Base-by-base conservation (phyloP, 2,113 vertebrate species). In the Engystomops pustulosus region DNA sequence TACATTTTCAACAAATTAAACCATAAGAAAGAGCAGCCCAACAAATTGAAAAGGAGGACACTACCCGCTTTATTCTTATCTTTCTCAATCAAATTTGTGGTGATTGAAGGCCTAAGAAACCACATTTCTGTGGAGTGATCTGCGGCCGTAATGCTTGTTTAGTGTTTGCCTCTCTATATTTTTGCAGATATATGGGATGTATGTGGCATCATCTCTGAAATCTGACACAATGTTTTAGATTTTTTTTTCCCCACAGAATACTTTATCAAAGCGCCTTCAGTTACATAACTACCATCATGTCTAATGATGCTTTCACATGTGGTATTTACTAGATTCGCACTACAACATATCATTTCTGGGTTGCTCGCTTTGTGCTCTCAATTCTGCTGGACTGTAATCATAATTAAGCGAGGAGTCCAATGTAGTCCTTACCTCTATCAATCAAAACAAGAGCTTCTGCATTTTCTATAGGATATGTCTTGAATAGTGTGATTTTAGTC, bases 1-100 rank as follows among this genome's bases (percentile, higher is more conserved):
- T 92, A 94, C 94, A 95, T 94, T 94, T 93, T 93, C 93, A 93
- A 93, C 93, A 95, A 95, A 95, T 94, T 94, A 94, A 94, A 94
- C 90, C 90, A 92, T 92, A 93, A 93, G 93, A 92, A 92, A 87
- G 90, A 89, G 86, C 88, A 91, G 90, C 88, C 92, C 93, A 93
- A 85, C 75, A 85, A 85, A 85, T 85, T 68, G 62, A 79, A 85
- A 84, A 89, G 87, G 90, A 93, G 89, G 90, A 92, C 89, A 85
- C 86, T 90, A 86, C 89, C 88, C 87, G 88, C 88, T 93, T 91
- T 90, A 90, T 85, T 85, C 83, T 69, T 85, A 85, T 85, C 83
- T 91, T 90, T 89, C 89, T 89, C 86, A 89, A 89, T 88, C 85
- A 92, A 90, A 89, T 92, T 92, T 90, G 87, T 90, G 90, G 89